Conservation (phyloP, 2,888 invertebrate species). For the Criorhina ranunculi region DNA sequence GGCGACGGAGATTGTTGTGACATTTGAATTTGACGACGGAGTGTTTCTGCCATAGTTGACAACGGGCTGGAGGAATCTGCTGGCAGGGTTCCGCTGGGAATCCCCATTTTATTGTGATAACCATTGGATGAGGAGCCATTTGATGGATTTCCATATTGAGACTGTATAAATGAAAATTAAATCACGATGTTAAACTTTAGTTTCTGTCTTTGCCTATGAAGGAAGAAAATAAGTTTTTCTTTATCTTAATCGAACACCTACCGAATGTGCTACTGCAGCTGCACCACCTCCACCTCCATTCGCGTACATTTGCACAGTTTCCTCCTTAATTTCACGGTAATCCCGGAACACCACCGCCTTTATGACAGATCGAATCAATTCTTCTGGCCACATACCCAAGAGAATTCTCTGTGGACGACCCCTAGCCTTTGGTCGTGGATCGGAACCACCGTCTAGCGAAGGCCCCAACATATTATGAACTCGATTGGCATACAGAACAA, state of each 20-base stretch:
- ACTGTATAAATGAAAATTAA: conserved; percentile 50
- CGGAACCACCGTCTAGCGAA: conserved; percentile 94
- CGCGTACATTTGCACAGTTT: conserved; percentile 86
- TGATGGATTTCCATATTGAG: conserved; percentile 79
- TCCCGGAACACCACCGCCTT: conserved; percentile 96
- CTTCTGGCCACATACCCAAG: conserved; percentile 96
- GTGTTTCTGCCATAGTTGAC: conserved; percentile 82
- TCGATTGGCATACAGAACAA: conserved; percentile 95
- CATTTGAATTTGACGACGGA: conserved; percentile 82
- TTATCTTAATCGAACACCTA: conserved; percentile 57
- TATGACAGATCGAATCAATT: conserved; percentile 96
- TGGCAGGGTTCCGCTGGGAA: conserved; percentile 78
- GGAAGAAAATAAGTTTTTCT: background rate
- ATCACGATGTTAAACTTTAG: background rate
- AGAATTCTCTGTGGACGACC: conserved; percentile 96
- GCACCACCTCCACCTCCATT: conserved; percentile 80
- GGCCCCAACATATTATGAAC: conserved; percentile 98
- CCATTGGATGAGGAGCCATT: conserved; percentile 80
- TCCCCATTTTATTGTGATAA: conserved; percentile 79
- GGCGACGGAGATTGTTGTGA: conserved; percentile 82
- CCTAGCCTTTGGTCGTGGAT: conserved; percentile 95
- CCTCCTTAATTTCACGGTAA: conserved; percentile 92
- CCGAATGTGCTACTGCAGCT: conserved; percentile 76
- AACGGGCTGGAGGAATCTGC: conserved; percentile 81
- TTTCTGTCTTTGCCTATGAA: background rate